Evolutionary conservation across 2,888 invertebrate genomes (phyloP), one percentile per base, ranked within the genome.

Genomic region (Stenichneumon culpator): DNA sequence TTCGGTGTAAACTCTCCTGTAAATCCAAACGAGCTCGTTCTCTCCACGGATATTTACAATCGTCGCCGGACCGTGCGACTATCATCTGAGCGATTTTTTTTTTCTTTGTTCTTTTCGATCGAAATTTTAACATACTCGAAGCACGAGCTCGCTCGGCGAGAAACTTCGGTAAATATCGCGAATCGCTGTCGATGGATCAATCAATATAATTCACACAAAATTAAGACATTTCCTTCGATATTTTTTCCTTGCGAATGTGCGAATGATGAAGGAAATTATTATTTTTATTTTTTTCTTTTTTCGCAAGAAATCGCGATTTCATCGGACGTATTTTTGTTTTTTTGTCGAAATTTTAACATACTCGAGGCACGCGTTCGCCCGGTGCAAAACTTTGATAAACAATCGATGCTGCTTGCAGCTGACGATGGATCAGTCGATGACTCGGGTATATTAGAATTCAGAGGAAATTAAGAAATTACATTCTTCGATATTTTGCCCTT

Each of bases 1-100:
- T 84, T 81, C 69, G 68, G 39, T 81, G 78, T 82, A 78, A 84
- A 80, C 63, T 74, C 63, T 73, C 78, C 81, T 81, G 84, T 81
- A 68, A 81, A 78, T 70, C 75, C 25, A 19, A 74, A 60, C 77
- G 79, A 82, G 44, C 72, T 67, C 25, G 67, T 78, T 81, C 57
- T 28, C 44, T 78, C 44, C 25, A 19, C 54, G 47, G 50, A 50
- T 67, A 65, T 85, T 82, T 70, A 79, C 74, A 82, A 74, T 75
- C 79, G 79, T 57, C 78, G 54, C 52, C 60, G 22, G 47, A 78
- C 67, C 81, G 67, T 81, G 72, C 69, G 78, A 79, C 81, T 79
- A 57, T 63, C 63, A 47, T 73, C 67, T 28, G 25, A 60, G 14
- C 14, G 14, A 60, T 73, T 39, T 39, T 39, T 39, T 39, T 39